Percentiles rank a stretch among this genome's conserved stretches.
These are phyloP conservation scores for Triplophysa tibetana DNA, from an alignment of 2,113 vertebrate genomes.

Conservation along the genomic window DNA sequence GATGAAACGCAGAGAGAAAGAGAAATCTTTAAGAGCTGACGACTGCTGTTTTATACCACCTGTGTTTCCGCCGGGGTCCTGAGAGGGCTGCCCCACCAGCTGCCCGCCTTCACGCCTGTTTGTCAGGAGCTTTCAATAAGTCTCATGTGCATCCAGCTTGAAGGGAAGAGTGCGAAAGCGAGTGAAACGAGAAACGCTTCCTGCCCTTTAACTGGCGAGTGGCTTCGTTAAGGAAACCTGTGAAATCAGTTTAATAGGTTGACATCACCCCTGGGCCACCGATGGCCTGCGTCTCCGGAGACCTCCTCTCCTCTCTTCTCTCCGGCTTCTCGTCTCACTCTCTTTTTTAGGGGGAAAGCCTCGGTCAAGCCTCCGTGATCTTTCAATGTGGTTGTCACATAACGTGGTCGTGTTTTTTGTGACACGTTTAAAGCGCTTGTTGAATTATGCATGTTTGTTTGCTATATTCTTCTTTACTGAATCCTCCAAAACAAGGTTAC, in stretches of 20 bases:
- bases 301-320: slow-evolving; percentile 51
- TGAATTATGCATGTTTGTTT: too few relatives aligned
- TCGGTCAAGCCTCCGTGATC: too few relatives aligned
- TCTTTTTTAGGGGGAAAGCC: not conserved
- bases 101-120: slow-evolving; percentile 75
- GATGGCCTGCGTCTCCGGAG: slow-evolving; percentile 65
- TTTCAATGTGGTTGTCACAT: too few relatives aligned
- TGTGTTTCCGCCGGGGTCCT: slow-evolving; percentile 67
- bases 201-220: slow-evolving; percentile 77
- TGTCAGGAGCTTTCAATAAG: slow-evolving; percentile 74
- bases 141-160: slow-evolving; percentile 59
- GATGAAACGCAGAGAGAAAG: slow-evolving; percentile 28
- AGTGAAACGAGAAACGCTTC: slow-evolving; percentile 73
- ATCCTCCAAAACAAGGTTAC: too few relatives aligned
- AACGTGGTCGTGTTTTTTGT: not conserved
- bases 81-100: slow-evolving; percentile 70
- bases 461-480: too few relatives aligned
- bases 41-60: slow-evolving; percentile 64
- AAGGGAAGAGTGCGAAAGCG: slow-evolving; percentile 59
- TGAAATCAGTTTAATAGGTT: slow-evolving; percentile 80
- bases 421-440: too few relatives aligned
- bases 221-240: slow-evolving; percentile 78
- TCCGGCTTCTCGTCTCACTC: slow-evolving; percentile 21
- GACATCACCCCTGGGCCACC: slow-evolving; percentile 75
- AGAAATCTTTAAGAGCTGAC: slow-evolving; percentile 55